Evolutionary conservation across 92 coral and sea anemone genomes (phyloP).

Genomic region (Umimayanthus kanabou): DNA sequence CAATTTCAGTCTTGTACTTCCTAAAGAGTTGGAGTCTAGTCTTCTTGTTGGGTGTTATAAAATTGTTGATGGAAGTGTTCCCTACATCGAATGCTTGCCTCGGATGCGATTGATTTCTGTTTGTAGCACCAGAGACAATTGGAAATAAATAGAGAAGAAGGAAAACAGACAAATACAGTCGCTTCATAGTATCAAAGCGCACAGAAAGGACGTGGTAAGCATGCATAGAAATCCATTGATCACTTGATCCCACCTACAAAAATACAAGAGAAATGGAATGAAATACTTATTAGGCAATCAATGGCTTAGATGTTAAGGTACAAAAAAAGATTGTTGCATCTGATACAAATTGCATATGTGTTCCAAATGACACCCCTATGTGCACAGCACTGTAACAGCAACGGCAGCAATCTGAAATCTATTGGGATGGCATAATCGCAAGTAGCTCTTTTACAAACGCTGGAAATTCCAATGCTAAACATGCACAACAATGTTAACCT

Average conservation of each 20-base stretch:
- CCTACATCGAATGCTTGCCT: background rate
- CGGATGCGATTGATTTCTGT: background rate
- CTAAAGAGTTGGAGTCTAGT: background rate
- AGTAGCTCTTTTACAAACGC: too few species aligned
- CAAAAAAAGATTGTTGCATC: too few species aligned
- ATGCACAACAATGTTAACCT: too few species aligned
- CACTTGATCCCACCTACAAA: background rate
- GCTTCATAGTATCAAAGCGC: constrained; percentile 2
- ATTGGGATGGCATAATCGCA: too few species aligned
- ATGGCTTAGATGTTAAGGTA: too few species aligned
- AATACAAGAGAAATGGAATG: too few species aligned
- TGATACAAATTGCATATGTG: too few species aligned
- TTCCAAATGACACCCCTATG: too few species aligned
- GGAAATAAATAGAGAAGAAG: background rate
- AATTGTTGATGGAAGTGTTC: background rate
- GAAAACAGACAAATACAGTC: background rate
- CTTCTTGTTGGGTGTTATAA: background rate
- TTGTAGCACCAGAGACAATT: background rate
- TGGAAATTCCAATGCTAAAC: too few species aligned
- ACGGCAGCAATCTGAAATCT: too few species aligned
- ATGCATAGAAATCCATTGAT: background rate
- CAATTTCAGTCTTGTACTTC: background rate
- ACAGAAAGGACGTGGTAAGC: background rate
- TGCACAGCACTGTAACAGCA: too few species aligned
- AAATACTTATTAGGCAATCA: background rate